Evolutionary conservation across 2,888 invertebrate species (phyloP).

Genomic region (Acanthacorydalis orientalis): DNA sequence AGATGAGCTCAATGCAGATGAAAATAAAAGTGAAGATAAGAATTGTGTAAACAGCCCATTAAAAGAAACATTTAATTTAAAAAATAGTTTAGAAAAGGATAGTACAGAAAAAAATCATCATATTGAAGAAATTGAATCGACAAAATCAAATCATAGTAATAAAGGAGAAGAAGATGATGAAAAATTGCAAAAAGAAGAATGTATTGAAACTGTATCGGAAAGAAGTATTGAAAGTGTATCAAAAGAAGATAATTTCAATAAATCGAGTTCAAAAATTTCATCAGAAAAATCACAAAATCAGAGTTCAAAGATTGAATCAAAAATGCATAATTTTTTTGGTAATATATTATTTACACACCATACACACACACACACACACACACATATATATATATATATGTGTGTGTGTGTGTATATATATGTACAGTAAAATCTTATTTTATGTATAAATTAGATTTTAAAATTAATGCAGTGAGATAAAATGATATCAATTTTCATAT

Average conservation of each 20-base stretch:
- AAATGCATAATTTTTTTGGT: slow-evolving; percentile 7
- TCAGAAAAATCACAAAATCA: slow-evolving; percentile 10
- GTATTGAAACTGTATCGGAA: no score
- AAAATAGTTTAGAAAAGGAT: slow-evolving; percentile 22
- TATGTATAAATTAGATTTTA: no score
- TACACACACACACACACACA: neutral
- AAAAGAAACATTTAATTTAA: neutral
- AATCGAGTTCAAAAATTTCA: neutral
- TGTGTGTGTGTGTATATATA: no score
- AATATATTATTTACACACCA: slow-evolving; percentile 5
- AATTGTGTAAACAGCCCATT: neutral
- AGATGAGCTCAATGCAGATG: slow-evolving; percentile 17
- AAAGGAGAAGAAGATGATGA: no score
- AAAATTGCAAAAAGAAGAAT: no score
- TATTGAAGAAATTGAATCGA: neutral
- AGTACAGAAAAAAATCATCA: slow-evolving; percentile 18
- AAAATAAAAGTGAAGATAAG: slow-evolving; percentile 1
- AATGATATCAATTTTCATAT: no score
- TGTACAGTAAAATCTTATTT: no score
- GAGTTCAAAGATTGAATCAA: slow-evolving; percentile 5
- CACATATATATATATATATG: no score
- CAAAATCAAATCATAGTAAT: no score
- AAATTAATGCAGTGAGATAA: no score
- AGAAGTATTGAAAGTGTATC: no score
- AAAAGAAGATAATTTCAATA: no score